Percentiles rank a stretch among this genome's conserved stretches.
Conservation (phyloP, 1,140 invertebrate species). For the Anoplophora glabripennis region DNA sequence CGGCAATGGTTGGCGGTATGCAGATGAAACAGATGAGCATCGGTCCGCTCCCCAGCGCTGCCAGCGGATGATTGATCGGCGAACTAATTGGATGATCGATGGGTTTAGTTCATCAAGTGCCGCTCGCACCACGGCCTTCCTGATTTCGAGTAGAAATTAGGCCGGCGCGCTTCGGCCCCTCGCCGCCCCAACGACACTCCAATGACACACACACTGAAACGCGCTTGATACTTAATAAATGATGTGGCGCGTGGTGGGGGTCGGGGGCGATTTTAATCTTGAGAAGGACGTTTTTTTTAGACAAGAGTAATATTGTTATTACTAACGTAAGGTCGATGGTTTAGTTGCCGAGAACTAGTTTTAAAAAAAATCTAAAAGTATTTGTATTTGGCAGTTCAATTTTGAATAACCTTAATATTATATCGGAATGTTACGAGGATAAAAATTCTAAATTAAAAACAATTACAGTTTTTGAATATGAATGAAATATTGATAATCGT, state of each 20-base stretch:
- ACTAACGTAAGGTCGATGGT: too few species aligned
- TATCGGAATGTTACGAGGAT: too few species aligned
- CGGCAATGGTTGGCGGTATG: constrained; percentile 38
- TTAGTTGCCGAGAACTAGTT: too few species aligned
- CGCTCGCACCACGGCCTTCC: constrained; percentile 26
- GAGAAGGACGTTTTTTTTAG: too few species aligned
- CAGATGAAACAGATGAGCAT: constrained; percentile 48
- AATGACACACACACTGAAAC: constrained; percentile 11
- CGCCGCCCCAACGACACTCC: constrained; percentile 22
- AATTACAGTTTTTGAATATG: too few species aligned
- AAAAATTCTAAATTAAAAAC: too few species aligned
- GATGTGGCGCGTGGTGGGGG: background rate
- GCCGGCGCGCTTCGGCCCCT: constrained; percentile 23
- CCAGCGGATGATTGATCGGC: constrained; percentile 58
- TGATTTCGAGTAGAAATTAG: constrained; percentile 22
- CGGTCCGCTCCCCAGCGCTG: constrained; percentile 21
- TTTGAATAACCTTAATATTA: too few species aligned
- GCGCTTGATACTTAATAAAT: constrained; percentile 7
- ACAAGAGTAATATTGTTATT: too few species aligned
- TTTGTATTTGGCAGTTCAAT: too few species aligned
- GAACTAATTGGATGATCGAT: constrained; percentile 64
- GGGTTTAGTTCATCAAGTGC: constrained; percentile 51
- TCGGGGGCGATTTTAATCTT: too few species aligned
- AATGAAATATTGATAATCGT: too few species aligned
- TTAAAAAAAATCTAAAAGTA: too few species aligned